Evolutionary conservation across 1,140 invertebrate species (phyloP).

Genomic region (Bombus terrestris): DNA sequence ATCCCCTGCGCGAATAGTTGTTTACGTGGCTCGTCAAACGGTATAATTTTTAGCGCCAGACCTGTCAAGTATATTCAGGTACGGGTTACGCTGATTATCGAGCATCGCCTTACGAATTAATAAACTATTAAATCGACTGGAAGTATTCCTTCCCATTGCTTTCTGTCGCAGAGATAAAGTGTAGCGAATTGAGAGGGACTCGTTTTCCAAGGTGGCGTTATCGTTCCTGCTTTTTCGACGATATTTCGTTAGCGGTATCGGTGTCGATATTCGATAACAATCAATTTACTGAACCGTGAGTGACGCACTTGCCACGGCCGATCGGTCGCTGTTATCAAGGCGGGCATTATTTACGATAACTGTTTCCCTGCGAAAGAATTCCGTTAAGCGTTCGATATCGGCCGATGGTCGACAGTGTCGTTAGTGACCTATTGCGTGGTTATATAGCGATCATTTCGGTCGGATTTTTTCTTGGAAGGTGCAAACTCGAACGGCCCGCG

Average conservation of each 20-base stretch:
- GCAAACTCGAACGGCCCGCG: not conserved
- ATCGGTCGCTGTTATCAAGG: constrained; percentile 32
- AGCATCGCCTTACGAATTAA: not conserved
- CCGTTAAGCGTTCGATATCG: constrained; percentile 39
- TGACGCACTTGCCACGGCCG: not conserved
- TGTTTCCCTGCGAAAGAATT: constrained; percentile 18
- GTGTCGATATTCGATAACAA: constrained; percentile 13
- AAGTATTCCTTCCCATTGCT: too few relatives aligned
- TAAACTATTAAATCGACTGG: not conserved
- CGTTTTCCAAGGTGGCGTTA: not conserved
- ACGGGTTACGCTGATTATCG: not conserved
- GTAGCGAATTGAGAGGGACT: too few relatives aligned
- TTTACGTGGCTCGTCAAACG: constrained; percentile 6
- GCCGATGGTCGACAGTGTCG: not conserved
- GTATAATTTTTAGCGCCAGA: not conserved
- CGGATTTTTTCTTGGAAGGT: constrained; percentile 30
- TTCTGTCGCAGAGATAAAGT: too few relatives aligned
- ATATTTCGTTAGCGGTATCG: not conserved
- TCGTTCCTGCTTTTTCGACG: not conserved
- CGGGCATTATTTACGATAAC: constrained; percentile 24
- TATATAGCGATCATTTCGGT: constrained; percentile 18
- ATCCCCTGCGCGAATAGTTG: not conserved
- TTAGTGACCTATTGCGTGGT: constrained; percentile 32
- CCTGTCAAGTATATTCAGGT: not conserved
- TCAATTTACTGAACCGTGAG: constrained; percentile 5